Conservation (phyloP, 1,140 invertebrate species). For the Drosophila pachea region DNA sequence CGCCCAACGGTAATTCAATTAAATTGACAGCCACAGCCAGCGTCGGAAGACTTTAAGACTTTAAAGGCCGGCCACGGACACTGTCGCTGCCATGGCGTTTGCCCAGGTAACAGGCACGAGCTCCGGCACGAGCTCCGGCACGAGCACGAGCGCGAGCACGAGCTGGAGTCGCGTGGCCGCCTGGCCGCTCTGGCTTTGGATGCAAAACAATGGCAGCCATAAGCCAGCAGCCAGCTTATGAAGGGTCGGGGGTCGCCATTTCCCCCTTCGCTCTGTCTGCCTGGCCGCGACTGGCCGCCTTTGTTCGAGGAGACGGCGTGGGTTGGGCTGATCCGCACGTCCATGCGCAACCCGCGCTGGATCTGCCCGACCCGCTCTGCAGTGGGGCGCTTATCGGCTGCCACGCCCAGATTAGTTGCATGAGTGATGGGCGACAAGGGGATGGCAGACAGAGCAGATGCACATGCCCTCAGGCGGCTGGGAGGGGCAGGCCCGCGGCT, state of each 20-base stretch:
- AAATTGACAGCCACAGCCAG: constrained; percentile 58
- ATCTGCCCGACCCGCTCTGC: constrained; percentile 38
- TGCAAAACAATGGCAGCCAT: constrained; percentile 75
- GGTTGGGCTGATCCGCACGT: constrained; percentile 20
- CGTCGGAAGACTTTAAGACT: constrained; percentile 59
- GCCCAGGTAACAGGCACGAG: background rate
- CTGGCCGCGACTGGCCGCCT: background rate
- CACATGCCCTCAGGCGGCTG: too few species aligned
- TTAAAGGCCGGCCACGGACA: constrained; percentile 27
- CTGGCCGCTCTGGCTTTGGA: constrained; percentile 58
- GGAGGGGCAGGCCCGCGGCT: background rate
- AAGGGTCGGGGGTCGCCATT: constrained; percentile 1
- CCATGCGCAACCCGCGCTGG: constrained; percentile 36
- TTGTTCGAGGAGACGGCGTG: background rate
- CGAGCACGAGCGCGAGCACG: background rate
- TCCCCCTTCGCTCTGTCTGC: background rate
- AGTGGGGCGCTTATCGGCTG: constrained; percentile 38
- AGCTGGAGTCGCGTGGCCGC: background rate
- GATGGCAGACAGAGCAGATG: constrained; percentile 27
- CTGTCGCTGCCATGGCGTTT: constrained; percentile 10
- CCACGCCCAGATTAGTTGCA: constrained; percentile 36
- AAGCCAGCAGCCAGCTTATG: constrained; percentile 55
- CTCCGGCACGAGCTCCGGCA: background rate
- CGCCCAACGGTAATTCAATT: constrained; percentile 65
- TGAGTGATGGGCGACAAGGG: constrained; percentile 33